These are phyloP conservation scores for Biston stratarius DNA, from an alignment of 2,888 invertebrate species.

Conservation along the genomic window DNA sequence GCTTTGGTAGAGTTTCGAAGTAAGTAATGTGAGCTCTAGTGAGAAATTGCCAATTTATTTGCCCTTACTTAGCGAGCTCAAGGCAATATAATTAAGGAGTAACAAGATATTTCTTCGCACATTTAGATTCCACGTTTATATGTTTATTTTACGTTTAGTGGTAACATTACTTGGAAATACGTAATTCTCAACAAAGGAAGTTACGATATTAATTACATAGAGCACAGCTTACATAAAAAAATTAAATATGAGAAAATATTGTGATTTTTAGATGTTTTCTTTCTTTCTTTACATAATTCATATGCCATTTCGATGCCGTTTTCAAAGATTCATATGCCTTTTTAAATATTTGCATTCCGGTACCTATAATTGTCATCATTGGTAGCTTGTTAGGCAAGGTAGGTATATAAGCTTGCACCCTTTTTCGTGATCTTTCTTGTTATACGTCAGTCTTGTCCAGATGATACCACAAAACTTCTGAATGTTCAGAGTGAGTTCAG, in stretches of 20 bases:
- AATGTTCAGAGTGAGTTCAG: too few relatives aligned
- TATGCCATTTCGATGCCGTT: too few relatives aligned
- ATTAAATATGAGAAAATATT: neutral
- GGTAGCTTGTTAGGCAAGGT: too few relatives aligned
- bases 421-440: too few relatives aligned
- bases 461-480: too few relatives aligned
- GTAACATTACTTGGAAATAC: neutral
- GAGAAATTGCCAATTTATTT: slow-evolving; percentile 33
- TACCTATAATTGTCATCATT: too few relatives aligned
- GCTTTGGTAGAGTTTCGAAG: slow-evolving; percentile 11
- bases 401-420: too few relatives aligned
- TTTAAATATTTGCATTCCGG: too few relatives aligned
- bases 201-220: neutral
- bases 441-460: too few relatives aligned
- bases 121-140: neutral
- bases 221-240: neutral
- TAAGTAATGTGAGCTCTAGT: slow-evolving; percentile 17
- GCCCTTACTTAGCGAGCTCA: slow-evolving; percentile 9
- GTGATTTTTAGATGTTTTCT: too few relatives aligned
- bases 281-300: too few relatives aligned
- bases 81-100: slow-evolving; percentile 12
- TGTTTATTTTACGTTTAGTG: slow-evolving; percentile 5
- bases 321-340: too few relatives aligned
- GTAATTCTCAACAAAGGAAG: neutral
- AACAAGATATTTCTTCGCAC: slow-evolving; percentile 14